Conservation (phyloP, 2,113 vertebrate genomes). For the Chaetodon trifascialis region DNA sequence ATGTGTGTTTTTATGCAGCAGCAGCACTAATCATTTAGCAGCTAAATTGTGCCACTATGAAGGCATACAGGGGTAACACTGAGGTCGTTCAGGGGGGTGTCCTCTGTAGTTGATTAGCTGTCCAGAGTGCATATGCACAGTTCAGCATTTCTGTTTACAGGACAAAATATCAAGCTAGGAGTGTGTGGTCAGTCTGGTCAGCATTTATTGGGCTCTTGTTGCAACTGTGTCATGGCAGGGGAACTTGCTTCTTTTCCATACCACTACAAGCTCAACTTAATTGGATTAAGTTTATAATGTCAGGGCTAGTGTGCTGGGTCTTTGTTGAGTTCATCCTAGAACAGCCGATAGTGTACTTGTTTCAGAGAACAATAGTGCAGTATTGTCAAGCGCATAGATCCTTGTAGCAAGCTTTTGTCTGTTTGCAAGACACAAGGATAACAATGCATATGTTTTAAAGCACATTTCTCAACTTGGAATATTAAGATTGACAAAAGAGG, state of each 20-base stretch:
- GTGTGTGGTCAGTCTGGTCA: neutral
- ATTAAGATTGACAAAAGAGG: neutral
- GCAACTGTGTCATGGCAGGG: neutral
- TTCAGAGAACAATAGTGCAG: neutral
- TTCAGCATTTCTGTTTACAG: slow-evolving; percentile 5
- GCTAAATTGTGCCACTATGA: too few relatives aligned
- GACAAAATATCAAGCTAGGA: neutral
- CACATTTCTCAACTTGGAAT: neutral
- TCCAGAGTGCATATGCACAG: neutral
- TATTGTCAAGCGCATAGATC: neutral
- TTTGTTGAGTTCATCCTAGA: neutral
- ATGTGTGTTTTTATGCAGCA: too few relatives aligned
- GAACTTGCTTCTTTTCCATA: too few relatives aligned
- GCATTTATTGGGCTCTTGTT: neutral
- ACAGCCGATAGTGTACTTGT: neutral
- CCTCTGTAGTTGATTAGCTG: neutral
- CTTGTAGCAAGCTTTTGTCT: neutral
- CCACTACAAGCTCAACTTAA: too few relatives aligned
- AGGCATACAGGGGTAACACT: too few relatives aligned
- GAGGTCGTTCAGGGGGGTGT: neutral
- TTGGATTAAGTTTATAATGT: neutral
- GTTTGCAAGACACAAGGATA: neutral
- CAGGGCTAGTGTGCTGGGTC: neutral
- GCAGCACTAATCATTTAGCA: too few relatives aligned
- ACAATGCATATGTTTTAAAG: neutral